Evolutionary conservation across 1,140 invertebrate species (phyloP), one percentile per base, ranked within the genome.

Genomic region (Philopotamus ludificatus): DNA sequence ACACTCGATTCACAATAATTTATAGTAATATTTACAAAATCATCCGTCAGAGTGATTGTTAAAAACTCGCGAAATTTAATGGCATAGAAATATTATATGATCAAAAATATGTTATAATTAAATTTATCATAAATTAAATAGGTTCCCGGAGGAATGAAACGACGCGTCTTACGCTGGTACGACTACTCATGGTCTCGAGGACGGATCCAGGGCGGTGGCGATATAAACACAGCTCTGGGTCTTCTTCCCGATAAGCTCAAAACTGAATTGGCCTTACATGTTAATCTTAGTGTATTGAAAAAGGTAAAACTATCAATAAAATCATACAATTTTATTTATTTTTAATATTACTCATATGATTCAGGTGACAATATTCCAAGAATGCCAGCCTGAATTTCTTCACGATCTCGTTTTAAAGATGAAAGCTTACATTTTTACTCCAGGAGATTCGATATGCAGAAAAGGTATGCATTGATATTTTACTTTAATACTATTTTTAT

Each of bases 101-200:
- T n/a, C n/a, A n/a, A n/a, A n/a, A n/a, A n/a, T n/a, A n/a, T 21
- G 21, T 22, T 22, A 57, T 25, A 12, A 42, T 42, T 41, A 54
- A 8, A 42, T 58, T 21, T 18, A 22, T 58, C 20, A 55, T 4
- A 51, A 16, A 50, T 59, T 54, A n/a, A n/a, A 16, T 50, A 86
- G 85, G 95, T 98, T 3, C 95, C 95, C 1, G 88, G 90, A 20
- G 93, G 93, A 7, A 95, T 98, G 90, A 97, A 97, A 76, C 83
- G 92, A 23, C 80, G 95, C 20, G 95, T 98, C 3, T 86, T 97
- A 16, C 84, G 95, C 8, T 97, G 95, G 95, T 98, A 97, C 76
- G 95, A 97, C 77, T 98, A 98, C 76, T 95, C 94, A 1, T 97
- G 95, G 95, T 97, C 93, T 0, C 86, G 95, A 67, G 95, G 95